Percentiles rank a stretch among this genome's conserved stretches.
These are phyloP conservation scores for Sialia sialis DNA, from an alignment of 2,113 vertebrate genomes.

Conservation along the genomic window DNA sequence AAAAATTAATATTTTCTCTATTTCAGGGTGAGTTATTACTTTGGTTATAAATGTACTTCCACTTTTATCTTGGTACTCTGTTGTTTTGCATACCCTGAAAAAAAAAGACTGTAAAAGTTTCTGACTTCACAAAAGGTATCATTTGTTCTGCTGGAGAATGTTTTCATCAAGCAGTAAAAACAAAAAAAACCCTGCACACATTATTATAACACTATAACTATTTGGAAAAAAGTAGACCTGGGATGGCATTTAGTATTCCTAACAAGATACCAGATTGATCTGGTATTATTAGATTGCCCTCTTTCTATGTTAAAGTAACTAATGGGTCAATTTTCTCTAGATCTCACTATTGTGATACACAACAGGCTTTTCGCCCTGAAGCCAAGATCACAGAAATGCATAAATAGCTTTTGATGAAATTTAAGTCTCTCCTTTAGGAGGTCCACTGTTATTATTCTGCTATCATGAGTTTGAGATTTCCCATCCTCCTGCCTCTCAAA, in stretches of 20 bases:
- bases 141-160: neutral
- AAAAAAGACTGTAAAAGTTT: neutral
- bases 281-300: neutral
- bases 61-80: neutral
- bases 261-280: neutral
- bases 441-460: neutral
- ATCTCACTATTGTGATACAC: neutral
- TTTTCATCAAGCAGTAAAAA: neutral
- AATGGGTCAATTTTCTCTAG: neutral
- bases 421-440: neutral
- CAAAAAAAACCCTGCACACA: neutral
- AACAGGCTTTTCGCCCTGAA: neutral
- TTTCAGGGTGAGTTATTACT: neutral
- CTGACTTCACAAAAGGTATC: neutral
- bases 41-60: neutral
- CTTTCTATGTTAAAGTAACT: neutral
- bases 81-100: neutral
- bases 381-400: neutral
- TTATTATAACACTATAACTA: neutral
- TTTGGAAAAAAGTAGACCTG: neutral
- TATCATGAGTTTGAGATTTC: neutral
- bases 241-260: neutral
- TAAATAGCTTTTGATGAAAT: neutral
- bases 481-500: rapidly evolving
- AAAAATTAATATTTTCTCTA: neutral